These are phyloP conservation scores for Steatornis caripensis DNA, from an alignment of 2,113 vertebrate genomes.

Conservation along the genomic window DNA sequence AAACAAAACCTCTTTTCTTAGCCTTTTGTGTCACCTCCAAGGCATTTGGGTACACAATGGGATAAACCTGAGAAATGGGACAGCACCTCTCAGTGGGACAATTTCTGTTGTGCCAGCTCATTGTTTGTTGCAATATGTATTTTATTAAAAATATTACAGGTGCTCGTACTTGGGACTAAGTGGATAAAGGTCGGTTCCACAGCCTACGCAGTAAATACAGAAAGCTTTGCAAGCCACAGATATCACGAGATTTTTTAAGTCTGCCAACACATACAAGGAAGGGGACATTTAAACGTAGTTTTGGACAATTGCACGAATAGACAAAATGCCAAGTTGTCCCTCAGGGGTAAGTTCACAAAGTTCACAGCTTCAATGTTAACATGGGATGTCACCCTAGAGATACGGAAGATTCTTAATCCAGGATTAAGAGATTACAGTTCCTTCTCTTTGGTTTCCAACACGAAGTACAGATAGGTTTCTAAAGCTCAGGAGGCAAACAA, in stretches of 20 bases:
- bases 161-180: background rate
- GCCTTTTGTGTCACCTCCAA: background rate
- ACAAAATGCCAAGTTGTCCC: background rate
- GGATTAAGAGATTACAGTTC: constrained; percentile 22
- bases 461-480: background rate
- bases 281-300: background rate
- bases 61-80: background rate
- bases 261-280: background rate
- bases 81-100: background rate
- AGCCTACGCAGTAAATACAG: background rate
- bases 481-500: background rate
- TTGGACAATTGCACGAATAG: background rate
- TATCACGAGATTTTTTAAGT: background rate
- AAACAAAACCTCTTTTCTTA: background rate
- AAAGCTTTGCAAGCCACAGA: background rate
- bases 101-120: background rate
- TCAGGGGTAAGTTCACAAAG: background rate
- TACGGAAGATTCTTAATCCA: background rate
- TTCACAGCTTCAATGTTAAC: background rate
- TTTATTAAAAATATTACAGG: background rate
- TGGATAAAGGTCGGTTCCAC: background rate
- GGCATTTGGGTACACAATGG: rapidly evolving
- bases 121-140: background rate
- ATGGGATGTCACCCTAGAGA: background rate
- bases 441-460: background rate